Evolutionary conservation across 2,888 invertebrate species (phyloP).

Genomic region (Margaritifera margaritifera): DNA sequence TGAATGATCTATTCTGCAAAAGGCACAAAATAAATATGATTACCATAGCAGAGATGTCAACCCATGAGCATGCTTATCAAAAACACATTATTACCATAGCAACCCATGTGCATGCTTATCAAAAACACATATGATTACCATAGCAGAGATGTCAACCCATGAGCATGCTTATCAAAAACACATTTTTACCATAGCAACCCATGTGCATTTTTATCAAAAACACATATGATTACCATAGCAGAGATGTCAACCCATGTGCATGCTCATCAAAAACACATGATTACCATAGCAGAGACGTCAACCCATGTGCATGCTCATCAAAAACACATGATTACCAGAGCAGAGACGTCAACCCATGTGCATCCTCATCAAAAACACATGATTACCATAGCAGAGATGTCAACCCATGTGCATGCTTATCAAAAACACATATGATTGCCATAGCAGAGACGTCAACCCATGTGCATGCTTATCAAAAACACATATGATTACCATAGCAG

Average conservation of each 20-base stretch:
- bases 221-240: conserved; percentile 1
- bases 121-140: conserved; percentile 11
- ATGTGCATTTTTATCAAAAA: conserved; percentile 1
- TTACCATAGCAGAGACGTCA: background rate
- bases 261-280: background rate
- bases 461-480: conserved; percentile 1
- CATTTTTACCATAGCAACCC: background rate
- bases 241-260: no score
- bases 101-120: no score
- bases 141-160: no score
- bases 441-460: no score
- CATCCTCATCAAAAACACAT: background rate
- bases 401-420: no score
- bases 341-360: no score
- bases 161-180: no score
- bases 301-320: no score
- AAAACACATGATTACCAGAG: background rate
- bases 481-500: background rate
- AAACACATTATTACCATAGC: background rate
- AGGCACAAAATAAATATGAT: conserved; percentile 21
- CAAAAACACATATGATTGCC: conserved; percentile 11
- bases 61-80: no score
- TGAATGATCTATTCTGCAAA: conserved; percentile 80
- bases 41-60: background rate
- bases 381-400: background rate